Base-by-base conservation (phyloP, 92 coral and sea anemone genomes). In the Desmophyllum pertusum region DNA sequence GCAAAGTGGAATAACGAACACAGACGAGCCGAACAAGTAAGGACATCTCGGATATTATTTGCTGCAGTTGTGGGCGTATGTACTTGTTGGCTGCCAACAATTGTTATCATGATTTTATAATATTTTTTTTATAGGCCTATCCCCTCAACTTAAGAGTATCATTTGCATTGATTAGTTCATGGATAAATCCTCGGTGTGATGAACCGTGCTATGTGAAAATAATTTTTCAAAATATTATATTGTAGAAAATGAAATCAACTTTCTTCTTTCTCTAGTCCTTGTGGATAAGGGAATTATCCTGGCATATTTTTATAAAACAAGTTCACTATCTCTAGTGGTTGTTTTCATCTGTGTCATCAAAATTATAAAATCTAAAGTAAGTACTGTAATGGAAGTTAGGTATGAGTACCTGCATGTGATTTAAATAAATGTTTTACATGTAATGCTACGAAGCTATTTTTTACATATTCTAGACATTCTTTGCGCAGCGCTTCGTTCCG, bases 151-250 rank as follows among this genome's bases (percentile, higher is more conserved):
- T 76, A 17, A 6, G 45, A 9, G 43, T 73, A 3, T 33, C 21
- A 10, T 76, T 36, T n/a, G 80, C 66, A 8, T 19, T 35, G 10
- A 9, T 19, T 6, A 51, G 66, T 19, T n/a, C 80, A 23, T 76
- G 41, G 42, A 50, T 55, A 18, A 76, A 76, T 18, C 67, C 80
- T 0, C 25, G 67, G 80, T 10, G 80, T 76, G 19, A 76, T 76
- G 80, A 53, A 76, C 67, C 42, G 80, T 0, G 48, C 80, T 11
- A 53, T 76, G 67, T 14, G 66, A 2, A 72, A 72, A n/a, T 55
- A 72, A 53, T 51, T 48, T 31, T 6, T 17, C 4, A 51, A 71
- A 1, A 71, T 39, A 1, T 0, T 71, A 5, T 23, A 15, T 17
- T 72, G 33, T 45, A 10, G 35, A 43, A 72, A 72, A 2, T 5